Evolutionary conservation across 2,113 vertebrate species (phyloP).

Genomic region (Nycticebus coucang): DNA sequence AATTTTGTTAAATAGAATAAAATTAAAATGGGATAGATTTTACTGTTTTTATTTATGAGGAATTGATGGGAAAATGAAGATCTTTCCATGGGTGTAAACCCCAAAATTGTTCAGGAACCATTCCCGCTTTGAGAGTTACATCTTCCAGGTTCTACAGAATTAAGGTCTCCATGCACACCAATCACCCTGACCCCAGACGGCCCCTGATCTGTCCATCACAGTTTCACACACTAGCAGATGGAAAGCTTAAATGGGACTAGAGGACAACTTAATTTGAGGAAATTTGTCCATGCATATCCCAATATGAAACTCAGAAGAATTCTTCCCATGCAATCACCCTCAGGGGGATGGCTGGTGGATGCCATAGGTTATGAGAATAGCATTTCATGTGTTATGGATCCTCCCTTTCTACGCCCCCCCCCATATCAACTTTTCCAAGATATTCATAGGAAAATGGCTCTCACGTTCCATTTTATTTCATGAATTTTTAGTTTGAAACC

Average conservation of each 20-base stretch:
- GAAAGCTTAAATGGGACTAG: background rate
- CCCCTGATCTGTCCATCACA: background rate
- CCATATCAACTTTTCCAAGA: background rate
- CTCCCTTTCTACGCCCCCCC: background rate
- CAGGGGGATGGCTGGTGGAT: background rate
- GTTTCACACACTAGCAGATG: background rate
- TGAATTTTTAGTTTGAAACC: background rate
- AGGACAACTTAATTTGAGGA: background rate
- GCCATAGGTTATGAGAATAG: background rate
- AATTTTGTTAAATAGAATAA: conserved; percentile 7
- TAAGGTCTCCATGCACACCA: background rate
- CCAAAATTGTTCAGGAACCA: background rate
- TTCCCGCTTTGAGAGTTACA: background rate
- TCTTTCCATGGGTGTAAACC: background rate
- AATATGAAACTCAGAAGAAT: background rate
- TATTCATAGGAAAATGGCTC: background rate
- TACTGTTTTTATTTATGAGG: background rate
- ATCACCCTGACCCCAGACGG: background rate
- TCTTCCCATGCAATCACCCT: background rate
- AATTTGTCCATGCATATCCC: background rate
- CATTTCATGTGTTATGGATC: background rate
- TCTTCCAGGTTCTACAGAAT: background rate
- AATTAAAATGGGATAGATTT: background rate
- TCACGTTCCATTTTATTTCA: background rate
- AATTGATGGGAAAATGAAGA: background rate